These are phyloP conservation scores for Euwallacea similis DNA, from an alignment of 1,140 invertebrate genomes.

Conservation along the genomic window DNA sequence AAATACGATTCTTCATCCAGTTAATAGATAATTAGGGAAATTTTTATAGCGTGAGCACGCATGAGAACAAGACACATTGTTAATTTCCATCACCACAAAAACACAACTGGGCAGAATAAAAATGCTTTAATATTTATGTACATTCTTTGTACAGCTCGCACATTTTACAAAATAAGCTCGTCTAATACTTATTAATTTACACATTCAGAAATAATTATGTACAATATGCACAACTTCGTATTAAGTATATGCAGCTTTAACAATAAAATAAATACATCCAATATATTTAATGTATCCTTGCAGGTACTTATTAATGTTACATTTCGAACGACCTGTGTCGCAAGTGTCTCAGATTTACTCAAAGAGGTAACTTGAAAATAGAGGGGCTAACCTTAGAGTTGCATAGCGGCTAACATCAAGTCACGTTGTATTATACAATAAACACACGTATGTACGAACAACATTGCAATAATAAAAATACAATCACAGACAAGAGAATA, in stretches of 20 bases:
- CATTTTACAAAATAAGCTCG: slow-evolving; percentile 42
- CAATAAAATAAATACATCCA: slow-evolving; percentile 34
- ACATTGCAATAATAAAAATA: slow-evolving; percentile 45
- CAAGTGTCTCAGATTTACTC: not conserved
- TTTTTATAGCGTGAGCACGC: no score
- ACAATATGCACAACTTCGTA: slow-evolving; percentile 46
- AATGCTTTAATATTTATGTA: slow-evolving; percentile 49
- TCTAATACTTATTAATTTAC: slow-evolving; percentile 27
- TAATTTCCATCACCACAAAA: not conserved
- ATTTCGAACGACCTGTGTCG: not conserved
- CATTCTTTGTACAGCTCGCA: slow-evolving; percentile 48
- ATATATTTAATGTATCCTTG: slow-evolving; percentile 26
- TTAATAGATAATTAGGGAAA: no score
- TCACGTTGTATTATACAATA: slow-evolving; percentile 45
- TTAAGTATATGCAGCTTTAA: not conserved
- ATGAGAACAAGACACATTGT: no score
- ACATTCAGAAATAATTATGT: slow-evolving; percentile 38
- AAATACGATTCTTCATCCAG: no score
- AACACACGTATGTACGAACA: slow-evolving; percentile 41
- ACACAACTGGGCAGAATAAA: slow-evolving; percentile 37
- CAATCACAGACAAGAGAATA: slow-evolving; percentile 48
- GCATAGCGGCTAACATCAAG: not conserved
- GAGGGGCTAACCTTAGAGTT: not conserved
- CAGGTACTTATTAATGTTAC: slow-evolving; percentile 32
- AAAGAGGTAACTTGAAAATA: not conserved